These are phyloP conservation scores for Ditylenchus dipsaci DNA, from an alignment of 1,140 invertebrate species.

Conservation along the genomic window DNA sequence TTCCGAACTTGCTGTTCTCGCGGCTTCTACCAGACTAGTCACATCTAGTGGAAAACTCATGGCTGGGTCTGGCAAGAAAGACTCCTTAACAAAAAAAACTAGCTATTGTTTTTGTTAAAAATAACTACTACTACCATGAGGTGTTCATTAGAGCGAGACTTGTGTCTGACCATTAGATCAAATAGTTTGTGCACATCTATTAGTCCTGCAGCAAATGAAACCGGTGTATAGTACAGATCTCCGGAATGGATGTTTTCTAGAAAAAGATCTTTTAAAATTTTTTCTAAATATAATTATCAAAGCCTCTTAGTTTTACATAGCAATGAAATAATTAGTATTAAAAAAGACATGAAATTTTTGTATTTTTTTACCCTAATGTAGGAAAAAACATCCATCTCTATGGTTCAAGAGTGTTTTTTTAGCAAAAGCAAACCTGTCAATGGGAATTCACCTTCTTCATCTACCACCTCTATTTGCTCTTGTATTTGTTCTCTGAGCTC, in stretches of 20 bases:
- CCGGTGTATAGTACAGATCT: not conserved
- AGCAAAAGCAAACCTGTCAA: too few species aligned
- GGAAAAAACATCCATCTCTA: too few species aligned
- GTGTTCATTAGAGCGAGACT: not conserved
- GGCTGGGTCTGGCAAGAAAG: not conserved
- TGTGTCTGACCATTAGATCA: constrained; percentile 5
- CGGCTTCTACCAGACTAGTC: not conserved
- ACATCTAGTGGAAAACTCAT: constrained; percentile 4
- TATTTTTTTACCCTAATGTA: too few species aligned
- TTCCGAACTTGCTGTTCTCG: not conserved
- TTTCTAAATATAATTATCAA: too few species aligned
- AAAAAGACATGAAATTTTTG: too few species aligned
- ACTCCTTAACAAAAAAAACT: not conserved
- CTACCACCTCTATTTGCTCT: constrained; percentile 2
- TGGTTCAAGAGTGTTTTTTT: too few species aligned
- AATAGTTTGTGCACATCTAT: constrained; percentile 3
- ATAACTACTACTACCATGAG: not conserved
- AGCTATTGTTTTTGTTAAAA: not conserved
- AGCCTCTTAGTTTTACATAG: too few species aligned
- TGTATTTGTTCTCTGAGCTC: not conserved
- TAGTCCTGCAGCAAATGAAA: not conserved
- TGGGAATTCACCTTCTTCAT: not conserved
- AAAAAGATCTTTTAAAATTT: too few species aligned
- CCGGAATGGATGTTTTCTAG: not conserved
- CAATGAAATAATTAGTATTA: too few species aligned